Evolutionary conservation across 30 jellyfish, hydroid and myxozoan genomes (phyloP).

Genomic region (Euphysa ruthae): DNA sequence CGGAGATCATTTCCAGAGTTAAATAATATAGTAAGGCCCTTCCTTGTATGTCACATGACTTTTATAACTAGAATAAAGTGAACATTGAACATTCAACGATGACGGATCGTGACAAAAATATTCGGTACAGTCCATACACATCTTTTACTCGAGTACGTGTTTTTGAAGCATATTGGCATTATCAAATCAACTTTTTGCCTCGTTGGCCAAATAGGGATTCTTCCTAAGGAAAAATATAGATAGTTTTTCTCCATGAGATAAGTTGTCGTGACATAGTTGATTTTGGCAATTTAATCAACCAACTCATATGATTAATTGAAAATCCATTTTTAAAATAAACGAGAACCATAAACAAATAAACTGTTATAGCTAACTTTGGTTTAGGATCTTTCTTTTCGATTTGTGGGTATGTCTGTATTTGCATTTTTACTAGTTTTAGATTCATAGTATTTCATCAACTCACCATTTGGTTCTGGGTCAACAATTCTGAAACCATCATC

Average conservation of each 20-base stretch:
- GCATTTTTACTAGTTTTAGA: neutral
- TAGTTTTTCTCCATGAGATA: conserved; percentile 37
- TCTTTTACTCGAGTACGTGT: conserved; percentile 34
- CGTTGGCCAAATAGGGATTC: conserved; percentile 55
- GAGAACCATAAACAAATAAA: conserved; percentile 31
- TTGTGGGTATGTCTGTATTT: neutral
- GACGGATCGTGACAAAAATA: conserved; percentile 48
- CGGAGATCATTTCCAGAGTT: too few relatives aligned
- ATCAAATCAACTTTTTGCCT: conserved; percentile 4
- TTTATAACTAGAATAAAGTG: conserved; percentile 28
- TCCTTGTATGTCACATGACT: conserved; percentile 48
- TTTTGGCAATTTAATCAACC: conserved; percentile 35
- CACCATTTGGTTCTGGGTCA: conserved; percentile 33
- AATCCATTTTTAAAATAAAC: conserved; percentile 32
- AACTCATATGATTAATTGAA: conserved; percentile 8
- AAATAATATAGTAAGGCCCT: too few relatives aligned
- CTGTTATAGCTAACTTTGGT: conserved; percentile 20
- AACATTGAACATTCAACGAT: conserved; percentile 20
- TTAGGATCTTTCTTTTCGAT: conserved; percentile 34
- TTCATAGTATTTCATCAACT: conserved; percentile 15
- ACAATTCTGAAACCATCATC: conserved; percentile 11
- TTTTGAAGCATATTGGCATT: conserved; percentile 39
- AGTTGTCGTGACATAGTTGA: conserved; percentile 42
- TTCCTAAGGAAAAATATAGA: conserved; percentile 37
- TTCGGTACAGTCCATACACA: conserved; percentile 53